Base-by-base conservation (phyloP, 1,140 invertebrate species). In the Nephotettix cincticeps region DNA sequence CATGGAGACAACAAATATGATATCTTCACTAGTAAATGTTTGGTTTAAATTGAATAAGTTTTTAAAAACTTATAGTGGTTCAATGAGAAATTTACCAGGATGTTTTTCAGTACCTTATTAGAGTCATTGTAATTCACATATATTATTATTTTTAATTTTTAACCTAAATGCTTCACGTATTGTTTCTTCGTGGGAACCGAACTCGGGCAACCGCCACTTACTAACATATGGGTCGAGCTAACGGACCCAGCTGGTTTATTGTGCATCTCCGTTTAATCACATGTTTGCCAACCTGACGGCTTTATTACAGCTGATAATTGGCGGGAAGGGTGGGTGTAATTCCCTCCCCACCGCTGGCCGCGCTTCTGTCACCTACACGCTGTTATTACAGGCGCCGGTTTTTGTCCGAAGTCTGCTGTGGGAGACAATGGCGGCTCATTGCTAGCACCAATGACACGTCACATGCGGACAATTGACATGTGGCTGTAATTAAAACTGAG, bases 291-390 rank as follows among this genome's bases (percentile, higher is more conserved):
- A 61, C 23, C 25, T 61, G 56, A 61, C 28, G 56, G 56, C 56
- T 61, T 61, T 61, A 61, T 61, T 61, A 61, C 56, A 61, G 56
- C 21, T 61, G 56, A 61, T 61, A 61, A 61, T 61, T 61, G 56
- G 56, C 56, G 56, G 56, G 56, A 61, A 23, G 56, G 56, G 56
- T n/a, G 6, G 17, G 21, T 61, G 56, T 61, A 61, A 61, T 61
- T 61, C 6, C 25, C 56, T 3, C 56, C 27, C 56, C 56, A 11
- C 21, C 11, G 25, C 23, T 29, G 9, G 23, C 56, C 2, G 13
- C 11, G 56, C 23, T n/a, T 9, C 13, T 61, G 56, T 61, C 56
- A 61, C 56, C 56, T 61, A 27, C 56, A 61, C 56, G 11, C 56
- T 61, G 56, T 61, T 61, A 61, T 61, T 61, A 54, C 47, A 28